These are phyloP conservation scores for Chrysoperla carnea DNA, from an alignment of 1,140 invertebrate species.

Conservation along the genomic window DNA sequence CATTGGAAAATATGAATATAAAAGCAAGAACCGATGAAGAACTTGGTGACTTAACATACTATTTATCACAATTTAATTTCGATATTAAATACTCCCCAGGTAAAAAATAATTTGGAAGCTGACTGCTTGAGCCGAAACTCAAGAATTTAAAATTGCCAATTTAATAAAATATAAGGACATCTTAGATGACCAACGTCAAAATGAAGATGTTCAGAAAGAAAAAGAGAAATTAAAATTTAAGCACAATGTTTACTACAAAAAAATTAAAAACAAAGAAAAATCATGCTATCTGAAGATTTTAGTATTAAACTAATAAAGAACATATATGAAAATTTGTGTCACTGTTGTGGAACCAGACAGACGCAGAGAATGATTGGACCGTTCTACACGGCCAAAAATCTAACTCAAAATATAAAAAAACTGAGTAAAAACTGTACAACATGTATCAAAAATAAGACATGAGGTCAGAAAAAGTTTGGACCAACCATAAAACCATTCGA, in stretches of 20 bases:
- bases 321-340: constrained; percentile 8
- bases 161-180: constrained; percentile 16
- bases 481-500: constrained; percentile 17
- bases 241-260: constrained; percentile 6
- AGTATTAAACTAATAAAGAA: constrained; percentile 9
- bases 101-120: constrained; percentile 18
- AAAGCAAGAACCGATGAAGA: constrained; percentile 18
- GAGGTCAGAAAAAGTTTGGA: constrained; percentile 9
- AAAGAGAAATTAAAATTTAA: constrained; percentile 5
- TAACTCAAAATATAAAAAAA: constrained; percentile 9
- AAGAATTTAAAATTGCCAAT: constrained; percentile 16
- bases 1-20: constrained; percentile 20
- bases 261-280: constrained; percentile 12
- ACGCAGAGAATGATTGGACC: constrained; percentile 9
- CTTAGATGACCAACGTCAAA: constrained; percentile 12
- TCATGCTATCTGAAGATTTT: constrained; percentile 8
- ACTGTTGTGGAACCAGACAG: constrained; percentile 11
- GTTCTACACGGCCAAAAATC: constrained; percentile 10
- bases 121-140: constrained; percentile 20
- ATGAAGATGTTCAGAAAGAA: constrained; percentile 4
- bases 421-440: constrained; percentile 13
- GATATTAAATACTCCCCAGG: constrained; percentile 18
- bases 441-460: constrained; percentile 18
- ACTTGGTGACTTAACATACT: constrained; percentile 19
- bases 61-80: constrained; percentile 20